Percentiles rank a stretch among this genome's conserved stretches.
Evolutionary conservation across 2,888 invertebrate species (phyloP).

Genomic region (Timandra comae): DNA sequence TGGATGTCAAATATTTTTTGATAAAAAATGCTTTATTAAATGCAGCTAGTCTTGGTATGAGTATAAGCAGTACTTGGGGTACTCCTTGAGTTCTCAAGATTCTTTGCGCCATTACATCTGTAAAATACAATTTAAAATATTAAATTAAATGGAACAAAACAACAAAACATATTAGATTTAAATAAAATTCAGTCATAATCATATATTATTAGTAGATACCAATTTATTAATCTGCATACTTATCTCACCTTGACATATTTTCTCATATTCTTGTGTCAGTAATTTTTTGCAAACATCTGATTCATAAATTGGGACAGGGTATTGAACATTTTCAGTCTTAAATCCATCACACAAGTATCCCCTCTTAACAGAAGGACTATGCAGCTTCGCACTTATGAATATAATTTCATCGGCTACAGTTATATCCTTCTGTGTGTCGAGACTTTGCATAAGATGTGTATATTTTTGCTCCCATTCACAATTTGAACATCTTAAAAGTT

Average conservation of each 20-base stretch:
- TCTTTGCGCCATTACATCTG: slow-evolving; percentile 87
- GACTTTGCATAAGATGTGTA: slow-evolving; percentile 81
- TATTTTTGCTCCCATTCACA: slow-evolving; percentile 90
- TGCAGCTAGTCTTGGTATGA: slow-evolving; percentile 95
- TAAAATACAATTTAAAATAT: slow-evolving; percentile 25
- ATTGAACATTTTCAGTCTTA: slow-evolving; percentile 70
- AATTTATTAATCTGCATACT: not conserved
- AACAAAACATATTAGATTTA: no score
- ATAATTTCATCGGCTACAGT: slow-evolving; percentile 74
- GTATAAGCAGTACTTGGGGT: slow-evolving; percentile 89
- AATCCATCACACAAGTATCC: slow-evolving; percentile 67
- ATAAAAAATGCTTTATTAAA: slow-evolving; percentile 90
- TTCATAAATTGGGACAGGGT: slow-evolving; percentile 82
- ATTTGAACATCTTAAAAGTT: slow-evolving; percentile 93
- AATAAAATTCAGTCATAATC: no score
- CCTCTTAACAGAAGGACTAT: slow-evolving; percentile 76
- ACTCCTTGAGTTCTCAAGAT: slow-evolving; percentile 86
- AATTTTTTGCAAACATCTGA: slow-evolving; percentile 91
- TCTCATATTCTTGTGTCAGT: slow-evolving; percentile 88
- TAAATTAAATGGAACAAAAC: not conserved
- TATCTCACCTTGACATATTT: slow-evolving; percentile 79
- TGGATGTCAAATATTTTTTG: slow-evolving; percentile 82
- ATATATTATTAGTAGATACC: no score
- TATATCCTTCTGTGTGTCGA: slow-evolving; percentile 64
- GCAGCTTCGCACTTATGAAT: slow-evolving; percentile 76